phyloP scores from a whole-genome alignment of 2,888 invertebrate species.

The Corbicula japonica region DNA sequence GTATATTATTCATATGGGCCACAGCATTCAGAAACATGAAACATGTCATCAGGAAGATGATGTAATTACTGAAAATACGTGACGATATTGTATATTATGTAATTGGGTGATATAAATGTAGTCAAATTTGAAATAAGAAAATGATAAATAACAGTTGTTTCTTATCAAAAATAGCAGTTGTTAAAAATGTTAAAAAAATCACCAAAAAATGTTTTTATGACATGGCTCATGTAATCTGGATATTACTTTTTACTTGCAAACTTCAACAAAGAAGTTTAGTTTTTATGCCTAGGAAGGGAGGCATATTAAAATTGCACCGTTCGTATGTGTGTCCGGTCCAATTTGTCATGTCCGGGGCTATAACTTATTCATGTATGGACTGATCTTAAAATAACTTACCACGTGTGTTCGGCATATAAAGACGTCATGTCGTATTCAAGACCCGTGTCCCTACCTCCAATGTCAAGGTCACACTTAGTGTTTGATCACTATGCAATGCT shows the following conservation, averaged over 20 bases:
- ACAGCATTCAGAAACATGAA: not conserved
- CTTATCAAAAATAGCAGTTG: not conserved
- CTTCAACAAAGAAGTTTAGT: not conserved
- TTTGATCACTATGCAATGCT: no score
- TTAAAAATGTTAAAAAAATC: not conserved
- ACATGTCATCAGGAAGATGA: not conserved
- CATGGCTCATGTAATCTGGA: not conserved
- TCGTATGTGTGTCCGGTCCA: no score
- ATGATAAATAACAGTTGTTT: not conserved
- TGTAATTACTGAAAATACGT: not conserved
- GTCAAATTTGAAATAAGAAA: not conserved
- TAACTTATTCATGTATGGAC: no score
- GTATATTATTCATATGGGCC: not conserved
- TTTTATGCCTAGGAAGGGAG: no score
- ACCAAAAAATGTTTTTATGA: not conserved
- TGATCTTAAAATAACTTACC: no score
- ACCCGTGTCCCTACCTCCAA: no score
- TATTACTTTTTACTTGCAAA: not conserved
- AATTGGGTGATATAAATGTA: not conserved
- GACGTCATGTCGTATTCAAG: no score
- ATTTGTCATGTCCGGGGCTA: no score
- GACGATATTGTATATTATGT: conserved; percentile 1
- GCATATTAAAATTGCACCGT: no score
- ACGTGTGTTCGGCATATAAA: no score
- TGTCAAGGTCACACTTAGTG: no score